Percentiles rank a stretch among this genome's conserved stretches.
These are phyloP conservation scores for Macrophya alboannulata DNA, from an alignment of 2,888 invertebrate species.

Conservation along the genomic window DNA sequence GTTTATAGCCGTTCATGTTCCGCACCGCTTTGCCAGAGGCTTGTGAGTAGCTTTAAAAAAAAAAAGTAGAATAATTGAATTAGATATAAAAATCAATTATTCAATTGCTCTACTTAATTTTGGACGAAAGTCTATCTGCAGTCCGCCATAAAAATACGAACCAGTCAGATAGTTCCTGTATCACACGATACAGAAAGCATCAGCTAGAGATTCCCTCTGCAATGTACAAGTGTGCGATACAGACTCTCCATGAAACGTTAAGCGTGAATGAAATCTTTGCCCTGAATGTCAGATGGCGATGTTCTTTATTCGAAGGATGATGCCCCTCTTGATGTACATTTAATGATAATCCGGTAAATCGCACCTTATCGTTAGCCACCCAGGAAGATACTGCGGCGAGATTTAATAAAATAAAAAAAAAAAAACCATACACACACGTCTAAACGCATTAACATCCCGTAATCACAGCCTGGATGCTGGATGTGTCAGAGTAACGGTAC, in stretches of 20 bases:
- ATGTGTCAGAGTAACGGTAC: conserved; percentile 26
- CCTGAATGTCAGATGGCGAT: conserved; percentile 6
- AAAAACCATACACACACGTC: background rate
- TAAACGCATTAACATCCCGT: conserved; percentile 34
- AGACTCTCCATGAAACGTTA: background rate
- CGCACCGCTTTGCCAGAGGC: background rate
- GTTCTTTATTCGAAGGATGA: conserved; percentile 4
- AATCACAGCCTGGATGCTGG: conserved; percentile 15
- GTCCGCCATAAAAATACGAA: background rate
- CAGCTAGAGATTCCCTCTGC: background rate
- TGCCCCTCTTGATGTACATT: background rate
- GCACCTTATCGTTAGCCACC: conserved; percentile 27
- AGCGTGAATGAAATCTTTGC: background rate
- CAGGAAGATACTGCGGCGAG: background rate
- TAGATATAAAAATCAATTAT: conserved; percentile 20
- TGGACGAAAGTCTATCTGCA: conserved; percentile 11
- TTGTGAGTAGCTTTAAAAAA: background rate
- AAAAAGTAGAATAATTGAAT: conserved; percentile 24
- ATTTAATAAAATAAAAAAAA: background rate
- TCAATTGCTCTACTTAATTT: conserved; percentile 22
- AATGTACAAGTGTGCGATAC: background rate
- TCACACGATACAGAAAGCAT: too few species aligned
- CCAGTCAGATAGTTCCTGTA: conserved; percentile 9
- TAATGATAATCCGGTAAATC: conserved; percentile 45
- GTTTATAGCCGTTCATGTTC: conserved; percentile 28